These are phyloP conservation scores for Timema podura DNA, from an alignment of 2,888 invertebrate genomes.

Conservation along the genomic window DNA sequence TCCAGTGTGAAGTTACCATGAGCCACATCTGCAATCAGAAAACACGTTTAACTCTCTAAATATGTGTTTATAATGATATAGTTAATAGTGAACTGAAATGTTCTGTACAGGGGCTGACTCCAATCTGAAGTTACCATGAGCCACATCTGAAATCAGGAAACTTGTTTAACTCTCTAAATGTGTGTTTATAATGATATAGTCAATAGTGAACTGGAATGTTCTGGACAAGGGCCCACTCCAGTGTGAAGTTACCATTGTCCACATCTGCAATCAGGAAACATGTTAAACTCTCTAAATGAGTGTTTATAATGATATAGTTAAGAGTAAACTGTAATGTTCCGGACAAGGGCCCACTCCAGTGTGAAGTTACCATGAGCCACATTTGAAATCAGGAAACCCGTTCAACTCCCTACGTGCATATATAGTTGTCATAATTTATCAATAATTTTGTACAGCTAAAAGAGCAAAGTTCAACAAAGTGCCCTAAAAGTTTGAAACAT, in stretches of 20 bases:
- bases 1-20: slow-evolving; percentile 68
- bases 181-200: background rate
- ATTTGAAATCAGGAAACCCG: too few species aligned
- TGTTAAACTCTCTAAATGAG: background rate
- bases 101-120: slow-evolving; percentile 58
- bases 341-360: too few species aligned
- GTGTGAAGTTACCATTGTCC: slow-evolving; percentile 63
- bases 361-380: too few species aligned
- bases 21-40: slow-evolving; percentile 46
- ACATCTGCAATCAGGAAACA: slow-evolving; percentile 43
- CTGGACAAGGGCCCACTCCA: slow-evolving; percentile 58
- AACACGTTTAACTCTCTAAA: background rate
- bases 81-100: slow-evolving; percentile 35
- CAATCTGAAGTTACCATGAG: slow-evolving; percentile 63
- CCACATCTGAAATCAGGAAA: slow-evolving; percentile 45
- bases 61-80: background rate
- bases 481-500: too few species aligned
- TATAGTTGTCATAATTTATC: too few species aligned
- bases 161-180: background rate
- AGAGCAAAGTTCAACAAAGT: too few species aligned
- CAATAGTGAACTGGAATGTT: slow-evolving; percentile 39
- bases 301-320: background rate
- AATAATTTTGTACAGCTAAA: too few species aligned
- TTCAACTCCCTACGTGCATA: too few species aligned
- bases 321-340: background rate